Conservation (phyloP, 2,797 vertebrate genomes). For the Sebastes goodei region DNA sequence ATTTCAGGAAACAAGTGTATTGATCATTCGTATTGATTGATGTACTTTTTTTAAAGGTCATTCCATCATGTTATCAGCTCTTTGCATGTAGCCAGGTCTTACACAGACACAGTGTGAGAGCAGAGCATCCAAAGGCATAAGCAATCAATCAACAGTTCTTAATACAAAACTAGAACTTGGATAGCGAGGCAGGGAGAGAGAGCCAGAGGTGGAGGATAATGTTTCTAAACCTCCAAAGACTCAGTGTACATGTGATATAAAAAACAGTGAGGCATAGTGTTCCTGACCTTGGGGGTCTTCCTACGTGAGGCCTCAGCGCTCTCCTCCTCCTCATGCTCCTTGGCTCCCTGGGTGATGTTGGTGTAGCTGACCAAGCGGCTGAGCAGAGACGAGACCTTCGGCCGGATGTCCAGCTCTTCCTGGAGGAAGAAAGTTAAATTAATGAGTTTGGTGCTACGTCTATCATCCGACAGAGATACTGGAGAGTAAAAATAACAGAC, state of each 20-base stretch:
- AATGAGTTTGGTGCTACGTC: neutral
- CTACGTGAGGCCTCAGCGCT: slow-evolving; percentile 84
- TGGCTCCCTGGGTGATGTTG: slow-evolving; percentile 95
- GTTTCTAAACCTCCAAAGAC: slow-evolving; percentile 38
- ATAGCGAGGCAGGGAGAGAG: neutral
- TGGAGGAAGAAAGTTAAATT: slow-evolving; percentile 51
- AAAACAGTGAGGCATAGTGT: slow-evolving; percentile 17
- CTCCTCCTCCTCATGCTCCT: slow-evolving; percentile 97
- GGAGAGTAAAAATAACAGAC: slow-evolving; percentile 53
- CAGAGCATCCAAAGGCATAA: slow-evolving; percentile 35
- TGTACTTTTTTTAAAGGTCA: slow-evolving; percentile 75
- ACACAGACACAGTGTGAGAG: slow-evolving; percentile 27
- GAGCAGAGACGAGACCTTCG: slow-evolving; percentile 97
- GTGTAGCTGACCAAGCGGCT: slow-evolving; percentile 98
- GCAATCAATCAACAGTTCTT: slow-evolving; percentile 68
- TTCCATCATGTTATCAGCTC: slow-evolving; percentile 61
- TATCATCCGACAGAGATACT: neutral
- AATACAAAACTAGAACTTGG: slow-evolving; percentile 53
- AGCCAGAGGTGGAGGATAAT: slow-evolving; percentile 11
- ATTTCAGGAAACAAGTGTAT: slow-evolving; percentile 70
- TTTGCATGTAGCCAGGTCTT: slow-evolving; percentile 53
- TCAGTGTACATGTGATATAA: neutral
- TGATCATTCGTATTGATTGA: slow-evolving; percentile 73
- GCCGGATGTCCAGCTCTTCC: slow-evolving; percentile 98
- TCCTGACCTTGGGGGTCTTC: slow-evolving; percentile 91